These are phyloP conservation scores for Indicator indicator DNA, from an alignment of 2,113 vertebrate species.

Conservation along the genomic window DNA sequence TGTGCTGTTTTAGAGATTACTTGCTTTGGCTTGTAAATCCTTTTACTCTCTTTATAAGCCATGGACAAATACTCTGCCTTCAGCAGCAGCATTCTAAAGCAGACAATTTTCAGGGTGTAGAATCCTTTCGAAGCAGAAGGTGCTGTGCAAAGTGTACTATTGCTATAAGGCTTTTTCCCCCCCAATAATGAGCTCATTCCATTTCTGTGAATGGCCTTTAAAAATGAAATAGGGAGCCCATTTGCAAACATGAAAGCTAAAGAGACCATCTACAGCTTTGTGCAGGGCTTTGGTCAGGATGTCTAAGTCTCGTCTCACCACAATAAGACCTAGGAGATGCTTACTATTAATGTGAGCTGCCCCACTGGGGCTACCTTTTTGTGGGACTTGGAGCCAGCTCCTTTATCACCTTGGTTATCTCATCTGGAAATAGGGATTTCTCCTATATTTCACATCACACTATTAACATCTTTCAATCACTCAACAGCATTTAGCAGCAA, in stretches of 20 bases:
- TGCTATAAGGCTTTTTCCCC: neutral
- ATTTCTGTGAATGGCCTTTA: conserved; percentile 12
- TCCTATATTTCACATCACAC: neutral
- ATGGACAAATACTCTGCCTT: neutral
- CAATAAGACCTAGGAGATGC: neutral
- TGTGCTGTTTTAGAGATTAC: neutral
- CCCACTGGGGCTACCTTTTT: neutral
- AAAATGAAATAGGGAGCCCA: conserved; percentile 16
- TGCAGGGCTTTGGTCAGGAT: neutral
- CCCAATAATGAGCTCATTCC: neutral
- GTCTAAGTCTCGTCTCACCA: neutral
- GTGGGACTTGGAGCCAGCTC: neutral
- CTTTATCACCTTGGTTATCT: neutral
- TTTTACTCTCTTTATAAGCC: neutral
- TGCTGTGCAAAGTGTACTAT: neutral
- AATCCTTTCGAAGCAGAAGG: neutral
- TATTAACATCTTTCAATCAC: conserved; percentile 55
- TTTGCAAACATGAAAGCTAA: neutral
- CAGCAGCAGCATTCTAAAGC: neutral
- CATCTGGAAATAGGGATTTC: neutral
- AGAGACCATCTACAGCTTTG: neutral
- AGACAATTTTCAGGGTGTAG: neutral
- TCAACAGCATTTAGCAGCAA: conserved; percentile 50
- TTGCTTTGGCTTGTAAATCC: neutral
- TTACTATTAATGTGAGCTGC: neutral